Evolutionary conservation across 2,888 invertebrate species (phyloP).

Genomic region (Oscheius onirici): DNA sequence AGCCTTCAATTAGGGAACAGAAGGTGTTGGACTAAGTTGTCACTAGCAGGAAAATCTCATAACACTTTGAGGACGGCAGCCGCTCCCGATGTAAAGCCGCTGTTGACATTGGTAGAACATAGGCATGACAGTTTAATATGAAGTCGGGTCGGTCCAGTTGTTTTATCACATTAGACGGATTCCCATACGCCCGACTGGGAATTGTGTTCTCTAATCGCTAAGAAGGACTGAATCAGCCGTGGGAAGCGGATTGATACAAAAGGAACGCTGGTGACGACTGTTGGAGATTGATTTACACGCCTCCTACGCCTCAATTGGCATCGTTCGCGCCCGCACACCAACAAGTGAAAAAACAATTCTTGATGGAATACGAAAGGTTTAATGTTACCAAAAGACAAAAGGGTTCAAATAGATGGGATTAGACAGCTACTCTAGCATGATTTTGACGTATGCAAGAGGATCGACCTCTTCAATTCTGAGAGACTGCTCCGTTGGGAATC

Average conservation of each 20-base stretch:
- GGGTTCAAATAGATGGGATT: too few relatives aligned
- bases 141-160: constrained; percentile 4
- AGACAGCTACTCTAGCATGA: not conserved
- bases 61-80: constrained; percentile 5
- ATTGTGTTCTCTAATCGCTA: too few relatives aligned
- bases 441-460: not conserved
- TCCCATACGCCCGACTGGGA: too few relatives aligned
- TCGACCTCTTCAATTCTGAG: constrained; percentile 27
- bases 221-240: too few relatives aligned
- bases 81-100: constrained; percentile 26
- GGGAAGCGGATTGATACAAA: too few relatives aligned
- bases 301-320: constrained; percentile 13
- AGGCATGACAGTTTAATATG: constrained; percentile 26
- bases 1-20: constrained; percentile 1
- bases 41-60: constrained; percentile 24
- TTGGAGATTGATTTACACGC: too few relatives aligned
- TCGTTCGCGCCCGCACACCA: not conserved
- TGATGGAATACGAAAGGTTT: not conserved
- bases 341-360: not conserved
- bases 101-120: constrained; percentile 29
- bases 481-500: constrained; percentile 6
- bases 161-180: not conserved
- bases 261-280: too few relatives aligned
- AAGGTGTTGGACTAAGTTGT: not conserved
- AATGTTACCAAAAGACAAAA: too few relatives aligned